Evolutionary conservation across 2,888 invertebrate genomes (phyloP), one percentile per base, ranked within the genome.

Genomic region (Molorchus minor): DNA sequence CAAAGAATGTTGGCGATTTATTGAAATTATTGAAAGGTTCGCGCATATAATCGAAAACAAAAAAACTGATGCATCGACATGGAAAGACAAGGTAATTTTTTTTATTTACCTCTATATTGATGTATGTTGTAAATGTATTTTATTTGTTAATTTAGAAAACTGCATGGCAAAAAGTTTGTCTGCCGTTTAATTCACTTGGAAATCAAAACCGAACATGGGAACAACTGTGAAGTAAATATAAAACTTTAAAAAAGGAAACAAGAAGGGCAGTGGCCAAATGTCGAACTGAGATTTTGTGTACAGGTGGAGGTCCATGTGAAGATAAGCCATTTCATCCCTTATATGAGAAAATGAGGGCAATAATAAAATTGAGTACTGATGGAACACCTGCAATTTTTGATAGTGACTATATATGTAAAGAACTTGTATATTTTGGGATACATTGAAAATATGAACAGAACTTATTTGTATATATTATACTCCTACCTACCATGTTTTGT

Each of bases 1-100:
- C 40, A 19, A 40, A 40, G 40, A 40, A 40, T 40, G 40, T 40
- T 40, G 40, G 40, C 40, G 40, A 40, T 19, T 40, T 38, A 16
- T 38, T 15, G 38, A 38, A 38, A 38, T 38, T 38, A 15, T 38
- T 38, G 38, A 38, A 16, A 38, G 38, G 13, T 38, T 15, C 16
- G 38, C 16, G 38, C 38, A 38, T 38, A 13, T 38, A 38, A 38
- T 38, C 13, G 38, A 38, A 38, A 38, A 38, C 8, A 38, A 38
- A 38, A 38, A 38, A 38, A 38, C 38, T 38, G 38, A 38, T 38
- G 38, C 8, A 38, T 38, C 16, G 38, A 38, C 38, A 15, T 38
- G 38, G 38, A 38, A 38, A 38, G 38, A 38, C 38, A 38, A 38
- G 38, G 38, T 38, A 38, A 38, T 13, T 38, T 38, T 38, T 40